Conservation (phyloP, 2,888 invertebrate species). For the Watsonalla cultraria region DNA sequence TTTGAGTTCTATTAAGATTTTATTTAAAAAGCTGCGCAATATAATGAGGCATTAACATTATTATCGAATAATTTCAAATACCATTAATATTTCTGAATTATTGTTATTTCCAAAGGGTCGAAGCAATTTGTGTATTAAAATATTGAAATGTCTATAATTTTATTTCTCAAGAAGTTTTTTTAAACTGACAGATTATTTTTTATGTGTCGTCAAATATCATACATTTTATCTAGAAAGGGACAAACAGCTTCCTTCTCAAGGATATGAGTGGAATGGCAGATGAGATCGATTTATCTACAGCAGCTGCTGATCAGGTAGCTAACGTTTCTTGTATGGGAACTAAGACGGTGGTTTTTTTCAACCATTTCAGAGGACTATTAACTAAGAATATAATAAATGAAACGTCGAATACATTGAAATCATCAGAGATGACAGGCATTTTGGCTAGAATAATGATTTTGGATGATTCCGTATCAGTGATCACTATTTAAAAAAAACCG, state of each 20-base stretch:
- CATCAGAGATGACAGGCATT: background rate
- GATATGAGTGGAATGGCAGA: constrained; percentile 35
- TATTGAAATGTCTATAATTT: too few relatives aligned
- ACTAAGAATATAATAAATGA: constrained; percentile 8
- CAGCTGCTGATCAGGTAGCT: constrained; percentile 72
- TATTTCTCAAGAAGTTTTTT: constrained; percentile 1
- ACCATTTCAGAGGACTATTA: constrained; percentile 30
- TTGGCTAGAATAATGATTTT: background rate
- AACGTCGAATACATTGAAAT: background rate
- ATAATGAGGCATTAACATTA: too few relatives aligned
- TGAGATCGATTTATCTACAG: constrained; percentile 57
- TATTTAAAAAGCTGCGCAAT: too few relatives aligned
- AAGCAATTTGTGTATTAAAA: too few relatives aligned
- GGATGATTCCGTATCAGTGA: background rate
- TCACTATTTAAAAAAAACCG: too few relatives aligned
- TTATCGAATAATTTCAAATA: too few relatives aligned
- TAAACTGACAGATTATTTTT: constrained; percentile 23
- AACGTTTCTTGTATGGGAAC: constrained; percentile 45
- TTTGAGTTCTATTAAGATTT: too few relatives aligned
- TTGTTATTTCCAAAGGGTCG: too few relatives aligned
- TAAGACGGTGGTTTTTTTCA: constrained; percentile 48
- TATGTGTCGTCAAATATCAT: constrained; percentile 24
- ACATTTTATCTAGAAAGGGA: constrained; percentile 46
- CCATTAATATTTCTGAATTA: too few relatives aligned
- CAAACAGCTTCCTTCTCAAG: constrained; percentile 10